phyloP scores from a whole-genome alignment of 2,797 vertebrate species.

The Anisognathus igniventris region DNA sequence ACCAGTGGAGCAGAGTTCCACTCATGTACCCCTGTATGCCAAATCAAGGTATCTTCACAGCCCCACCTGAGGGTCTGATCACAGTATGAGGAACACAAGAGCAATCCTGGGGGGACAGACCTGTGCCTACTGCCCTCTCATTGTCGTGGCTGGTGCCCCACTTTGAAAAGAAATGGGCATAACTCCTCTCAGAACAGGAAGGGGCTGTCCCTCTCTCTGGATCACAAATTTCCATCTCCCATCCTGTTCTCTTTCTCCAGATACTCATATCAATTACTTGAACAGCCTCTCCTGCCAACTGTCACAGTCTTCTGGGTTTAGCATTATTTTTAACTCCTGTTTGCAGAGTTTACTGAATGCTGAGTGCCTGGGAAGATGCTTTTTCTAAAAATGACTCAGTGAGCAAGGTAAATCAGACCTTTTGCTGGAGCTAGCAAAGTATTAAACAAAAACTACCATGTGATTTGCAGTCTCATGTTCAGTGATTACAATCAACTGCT shows the following conservation, averaged over 20 bases:
- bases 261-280: not conserved
- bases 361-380: not conserved
- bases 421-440: not conserved
- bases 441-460: not conserved
- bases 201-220: not conserved
- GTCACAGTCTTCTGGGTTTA: not conserved
- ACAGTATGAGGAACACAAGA: not conserved
- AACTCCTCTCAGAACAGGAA: not conserved
- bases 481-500: not conserved
- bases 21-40: not conserved
- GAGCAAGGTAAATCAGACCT: not conserved
- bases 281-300: not conserved
- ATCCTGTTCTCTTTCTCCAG: not conserved
- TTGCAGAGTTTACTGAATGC: not conserved
- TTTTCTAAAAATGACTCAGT: not conserved
- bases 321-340: not conserved
- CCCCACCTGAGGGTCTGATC: not conserved
- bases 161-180: not conserved
- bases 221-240: not conserved
- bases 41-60: not conserved
- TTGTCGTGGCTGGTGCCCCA: not conserved
- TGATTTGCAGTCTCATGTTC: not conserved
- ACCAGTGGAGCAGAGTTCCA: not conserved
- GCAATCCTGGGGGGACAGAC: not conserved
- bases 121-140: not conserved